Evolutionary conservation across 2,888 invertebrate species (phyloP).

Genomic region (Sphaeridia pumilis): DNA sequence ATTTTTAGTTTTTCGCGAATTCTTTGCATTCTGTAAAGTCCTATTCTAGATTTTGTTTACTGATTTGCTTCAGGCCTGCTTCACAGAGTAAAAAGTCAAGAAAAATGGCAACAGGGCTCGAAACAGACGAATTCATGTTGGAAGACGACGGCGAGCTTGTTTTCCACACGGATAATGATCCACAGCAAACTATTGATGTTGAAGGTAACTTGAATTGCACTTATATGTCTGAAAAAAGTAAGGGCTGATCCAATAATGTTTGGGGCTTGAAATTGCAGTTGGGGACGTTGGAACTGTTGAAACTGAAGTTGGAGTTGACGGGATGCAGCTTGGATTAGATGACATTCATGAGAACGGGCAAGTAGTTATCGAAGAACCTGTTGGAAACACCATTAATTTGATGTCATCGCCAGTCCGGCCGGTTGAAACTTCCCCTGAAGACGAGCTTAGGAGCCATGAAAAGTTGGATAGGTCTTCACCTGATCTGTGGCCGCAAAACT

Average conservation of each 20-base stretch:
- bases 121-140: slow-evolving; percentile 32
- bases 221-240: background rate
- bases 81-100: background rate
- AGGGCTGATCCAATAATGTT: background rate
- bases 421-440: slow-evolving; percentile 44
- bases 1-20: background rate
- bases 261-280: background rate
- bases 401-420: slow-evolving; percentile 20
- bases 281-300: slow-evolving; percentile 11
- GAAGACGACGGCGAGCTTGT: slow-evolving; percentile 23
- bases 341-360: slow-evolving; percentile 16
- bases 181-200: background rate
- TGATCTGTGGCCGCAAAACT: slow-evolving; percentile 91
- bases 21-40: background rate
- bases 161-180: slow-evolving; percentile 19
- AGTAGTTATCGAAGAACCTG: slow-evolving; percentile 16
- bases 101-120: slow-evolving; percentile 16
- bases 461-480: slow-evolving; percentile 89
- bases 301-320: slow-evolving; percentile 18
- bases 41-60: too few species aligned
- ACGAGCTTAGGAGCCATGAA: slow-evolving; percentile 73
- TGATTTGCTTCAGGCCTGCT: background rate
- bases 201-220: slow-evolving; percentile 3
- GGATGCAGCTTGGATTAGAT: slow-evolving; percentile 11
- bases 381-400: slow-evolving; percentile 12